Percentiles rank a stretch among this genome's conserved stretches.
These are phyloP conservation scores for Sanderia malayensis DNA, from an alignment of 30 jellyfish, hydroid and myxozoan genomes.

Conservation along the genomic window DNA sequence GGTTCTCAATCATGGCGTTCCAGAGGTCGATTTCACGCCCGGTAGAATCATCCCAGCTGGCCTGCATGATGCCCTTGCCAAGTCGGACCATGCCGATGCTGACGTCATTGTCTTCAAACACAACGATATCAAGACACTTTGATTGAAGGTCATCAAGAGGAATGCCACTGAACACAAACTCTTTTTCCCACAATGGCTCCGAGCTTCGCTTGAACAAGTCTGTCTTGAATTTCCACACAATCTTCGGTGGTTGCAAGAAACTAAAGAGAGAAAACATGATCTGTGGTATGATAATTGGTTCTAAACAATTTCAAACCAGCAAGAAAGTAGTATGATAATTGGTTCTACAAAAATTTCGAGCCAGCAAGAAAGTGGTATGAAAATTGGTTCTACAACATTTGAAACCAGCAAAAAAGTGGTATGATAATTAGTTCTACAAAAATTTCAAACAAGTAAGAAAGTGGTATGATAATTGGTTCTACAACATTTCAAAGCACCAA, in stretches of 20 bases:
- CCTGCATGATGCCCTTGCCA: constrained; percentile 77
- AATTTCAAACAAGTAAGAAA: no score
- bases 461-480: no score
- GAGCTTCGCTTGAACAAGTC: constrained; percentile 68
- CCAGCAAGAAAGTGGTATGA: no score
- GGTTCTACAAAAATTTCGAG: no score
- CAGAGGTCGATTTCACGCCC: constrained; percentile 89
- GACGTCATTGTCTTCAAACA: constrained; percentile 56
- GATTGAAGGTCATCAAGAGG: constrained; percentile 49
- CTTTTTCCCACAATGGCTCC: constrained; percentile 84
- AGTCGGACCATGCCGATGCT: constrained; percentile 75
- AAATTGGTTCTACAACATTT: no score
- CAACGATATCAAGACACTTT: constrained; percentile 60
- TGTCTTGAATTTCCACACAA: constrained; percentile 57
- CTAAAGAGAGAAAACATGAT: constrained; percentile 26
- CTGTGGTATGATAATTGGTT: neutral
- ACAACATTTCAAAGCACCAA: no score
- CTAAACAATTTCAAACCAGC: no score
- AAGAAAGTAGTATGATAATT: no score
- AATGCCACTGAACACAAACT: constrained; percentile 50
- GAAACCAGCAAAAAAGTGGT: no score
- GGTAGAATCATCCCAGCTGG: constrained; percentile 80
- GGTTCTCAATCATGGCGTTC: constrained; percentile 77
- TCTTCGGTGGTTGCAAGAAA: constrained; percentile 61
- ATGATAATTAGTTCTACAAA: no score